phyloP scores from a whole-genome alignment of 2,797 vertebrate genomes.

The Neoniphon sammara region DNA sequence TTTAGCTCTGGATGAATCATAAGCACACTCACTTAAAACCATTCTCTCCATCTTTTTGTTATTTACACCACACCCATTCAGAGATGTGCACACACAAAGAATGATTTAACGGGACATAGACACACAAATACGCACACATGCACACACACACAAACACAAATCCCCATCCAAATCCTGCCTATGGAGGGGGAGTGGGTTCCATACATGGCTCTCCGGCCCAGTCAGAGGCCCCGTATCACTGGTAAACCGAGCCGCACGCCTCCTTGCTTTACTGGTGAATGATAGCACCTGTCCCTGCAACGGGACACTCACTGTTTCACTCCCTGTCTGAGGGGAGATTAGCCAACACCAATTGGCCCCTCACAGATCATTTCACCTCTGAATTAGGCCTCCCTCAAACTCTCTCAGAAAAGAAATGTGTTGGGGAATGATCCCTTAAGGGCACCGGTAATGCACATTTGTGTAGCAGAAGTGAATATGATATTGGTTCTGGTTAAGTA shows the following conservation, averaged over 20 bases:
- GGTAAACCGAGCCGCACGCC: slow-evolving; percentile 74
- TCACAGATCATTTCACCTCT: slow-evolving; percentile 77
- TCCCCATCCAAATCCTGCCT: slow-evolving; percentile 3
- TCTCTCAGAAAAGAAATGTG: slow-evolving; percentile 67
- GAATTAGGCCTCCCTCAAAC: slow-evolving; percentile 71
- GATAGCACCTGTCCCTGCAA: slow-evolving; percentile 83
- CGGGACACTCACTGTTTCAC: slow-evolving; percentile 80
- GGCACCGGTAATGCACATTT: slow-evolving; percentile 80
- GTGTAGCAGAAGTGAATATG: slow-evolving; percentile 77
- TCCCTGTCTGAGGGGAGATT: slow-evolving; percentile 78
- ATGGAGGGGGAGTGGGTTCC: background rate
- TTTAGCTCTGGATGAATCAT: slow-evolving; percentile 39
- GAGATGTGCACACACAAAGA: slow-evolving; percentile 6
- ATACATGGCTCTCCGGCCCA: slow-evolving; percentile 22
- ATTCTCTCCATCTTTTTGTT: slow-evolving; percentile 50
- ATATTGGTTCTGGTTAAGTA: slow-evolving; percentile 79
- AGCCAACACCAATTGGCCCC: slow-evolving; percentile 76
- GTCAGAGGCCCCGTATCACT: slow-evolving; percentile 56
- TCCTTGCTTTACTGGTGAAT: slow-evolving; percentile 72
- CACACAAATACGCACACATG: background rate
- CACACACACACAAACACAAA: background rate
- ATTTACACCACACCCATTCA: slow-evolving; percentile 41
- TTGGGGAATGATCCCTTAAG: slow-evolving; percentile 77
- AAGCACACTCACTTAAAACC: slow-evolving; percentile 25
- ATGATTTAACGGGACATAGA: background rate